Base-by-base conservation (phyloP, 2,888 invertebrate species). In the Cheilosia grossa region DNA sequence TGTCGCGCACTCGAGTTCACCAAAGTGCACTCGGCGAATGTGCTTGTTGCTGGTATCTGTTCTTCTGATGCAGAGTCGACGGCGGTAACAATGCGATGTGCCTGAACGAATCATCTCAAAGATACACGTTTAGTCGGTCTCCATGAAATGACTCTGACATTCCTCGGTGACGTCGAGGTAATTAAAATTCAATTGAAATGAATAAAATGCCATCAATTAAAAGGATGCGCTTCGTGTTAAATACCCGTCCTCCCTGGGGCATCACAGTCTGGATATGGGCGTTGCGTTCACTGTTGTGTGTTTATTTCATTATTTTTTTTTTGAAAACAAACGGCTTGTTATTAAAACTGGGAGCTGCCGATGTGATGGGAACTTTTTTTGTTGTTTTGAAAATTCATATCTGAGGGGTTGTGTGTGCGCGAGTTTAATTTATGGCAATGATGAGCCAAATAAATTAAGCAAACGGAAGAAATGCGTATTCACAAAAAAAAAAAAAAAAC, bases 121-220 rank as follows among this genome's bases (percentile, higher is more conserved):
- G 49, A 30, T 24, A 10, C 40, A 17, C 24, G 40, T 27, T 30
- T 19, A 30, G 44, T 56, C 44, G 15, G 33, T 10, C 47, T 2
- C 24, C 74, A 88, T 89, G n/a, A 89, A 90, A 88, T 88, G 90
- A 88, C 88, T 89, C 89, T 90, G 88, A 88, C 90, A 90, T 90
- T 90, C 90, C 88, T 88, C 89, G 89, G 89, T 90, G 90, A 91
- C 90, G 91, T 89, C 90, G 91, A 88, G 88, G 90, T 91, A 91
- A 90, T 91, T 90, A 91, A 91, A 91, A 90, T 91, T 90, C 90
- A 90, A 90, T 91, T 90, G 90, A 79, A 87, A 87, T 85, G 78
- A 86, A 73, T 87, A 82, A 83, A 87, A 87, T 82, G 79, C 82
- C 83, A 87, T 81, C 80, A 86, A 86, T 86, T 86, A 86, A 86